Evolutionary conservation across 2,888 invertebrate genomes (phyloP).

Genomic region (Campaea margaritaria): DNA sequence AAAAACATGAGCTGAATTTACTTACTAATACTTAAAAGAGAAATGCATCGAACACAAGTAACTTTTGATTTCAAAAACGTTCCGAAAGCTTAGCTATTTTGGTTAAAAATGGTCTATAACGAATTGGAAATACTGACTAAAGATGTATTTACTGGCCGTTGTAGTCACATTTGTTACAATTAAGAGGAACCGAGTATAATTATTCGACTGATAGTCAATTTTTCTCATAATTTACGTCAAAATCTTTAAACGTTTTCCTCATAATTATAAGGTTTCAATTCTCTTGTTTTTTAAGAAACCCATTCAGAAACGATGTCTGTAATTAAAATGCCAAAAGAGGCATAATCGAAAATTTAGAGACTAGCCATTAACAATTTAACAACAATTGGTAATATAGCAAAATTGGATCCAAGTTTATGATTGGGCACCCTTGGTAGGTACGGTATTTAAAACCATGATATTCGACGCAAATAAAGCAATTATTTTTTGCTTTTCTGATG

Average conservation of each 20-base stretch:
- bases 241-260: neutral
- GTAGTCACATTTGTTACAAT: slow-evolving; percentile 1
- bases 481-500: neutral
- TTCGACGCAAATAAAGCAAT: too few relatives aligned
- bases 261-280: too few relatives aligned
- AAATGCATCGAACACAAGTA: neutral
- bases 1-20: slow-evolving; percentile 6
- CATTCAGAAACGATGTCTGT: too few relatives aligned
- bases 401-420: too few relatives aligned
- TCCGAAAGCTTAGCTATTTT: neutral
- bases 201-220: neutral
- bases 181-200: neutral
- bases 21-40: slow-evolving; percentile 1
- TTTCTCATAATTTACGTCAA: neutral
- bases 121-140: neutral
- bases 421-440: too few relatives aligned
- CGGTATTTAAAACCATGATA: too few relatives aligned
- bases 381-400: too few relatives aligned
- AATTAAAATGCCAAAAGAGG: too few relatives aligned
- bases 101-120: neutral
- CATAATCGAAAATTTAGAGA: too few relatives aligned
- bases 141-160: neutral
- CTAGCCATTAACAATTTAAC: too few relatives aligned
- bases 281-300: too few relatives aligned
- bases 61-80: neutral